phyloP scores from a whole-genome alignment of 2,888 invertebrate species.

The Hydraecia micacea region DNA sequence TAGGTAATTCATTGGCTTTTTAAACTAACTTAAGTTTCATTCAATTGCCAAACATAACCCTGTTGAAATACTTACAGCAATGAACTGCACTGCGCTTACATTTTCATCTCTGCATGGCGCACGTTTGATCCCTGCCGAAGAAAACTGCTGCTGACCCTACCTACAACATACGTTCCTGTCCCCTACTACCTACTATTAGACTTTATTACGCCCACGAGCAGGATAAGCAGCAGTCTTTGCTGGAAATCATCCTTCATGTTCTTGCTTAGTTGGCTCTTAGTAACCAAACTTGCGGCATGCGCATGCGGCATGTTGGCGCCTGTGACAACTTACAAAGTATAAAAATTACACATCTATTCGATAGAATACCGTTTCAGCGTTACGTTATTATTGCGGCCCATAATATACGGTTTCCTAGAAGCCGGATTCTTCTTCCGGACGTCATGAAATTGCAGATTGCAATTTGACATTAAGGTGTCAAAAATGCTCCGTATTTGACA shows the following conservation, averaged over 20 bases:
- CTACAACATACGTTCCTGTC: not conserved
- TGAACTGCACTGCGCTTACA: constrained; percentile 15
- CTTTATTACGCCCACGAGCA: not conserved
- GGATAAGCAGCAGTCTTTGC: not conserved
- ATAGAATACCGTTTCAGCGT: not conserved
- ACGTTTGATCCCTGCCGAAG: not conserved
- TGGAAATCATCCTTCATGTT: not conserved
- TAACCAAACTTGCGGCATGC: not conserved
- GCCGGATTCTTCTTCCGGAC: no score
- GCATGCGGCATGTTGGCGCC: not conserved
- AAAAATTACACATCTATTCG: not conserved
- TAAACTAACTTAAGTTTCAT: not conserved
- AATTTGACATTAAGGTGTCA: not conserved
- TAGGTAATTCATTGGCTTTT: not conserved
- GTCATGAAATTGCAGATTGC: not conserved
- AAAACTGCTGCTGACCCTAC: not conserved
- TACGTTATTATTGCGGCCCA: not conserved
- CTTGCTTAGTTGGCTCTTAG: not conserved
- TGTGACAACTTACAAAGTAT: not conserved
- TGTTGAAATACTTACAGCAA: constrained; percentile 42
- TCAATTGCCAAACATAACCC: constrained; percentile 1
- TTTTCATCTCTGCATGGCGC: not conserved
- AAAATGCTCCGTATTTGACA: not conserved
- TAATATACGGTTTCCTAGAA: not conserved
- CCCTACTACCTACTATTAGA: no score